A percentile compares a stretch with the other conserved stretches of the same genome.
These are phyloP conservation scores for Anabacerthia variegaticeps DNA, from an alignment of 2,797 vertebrate genomes.

Conservation along the genomic window DNA sequence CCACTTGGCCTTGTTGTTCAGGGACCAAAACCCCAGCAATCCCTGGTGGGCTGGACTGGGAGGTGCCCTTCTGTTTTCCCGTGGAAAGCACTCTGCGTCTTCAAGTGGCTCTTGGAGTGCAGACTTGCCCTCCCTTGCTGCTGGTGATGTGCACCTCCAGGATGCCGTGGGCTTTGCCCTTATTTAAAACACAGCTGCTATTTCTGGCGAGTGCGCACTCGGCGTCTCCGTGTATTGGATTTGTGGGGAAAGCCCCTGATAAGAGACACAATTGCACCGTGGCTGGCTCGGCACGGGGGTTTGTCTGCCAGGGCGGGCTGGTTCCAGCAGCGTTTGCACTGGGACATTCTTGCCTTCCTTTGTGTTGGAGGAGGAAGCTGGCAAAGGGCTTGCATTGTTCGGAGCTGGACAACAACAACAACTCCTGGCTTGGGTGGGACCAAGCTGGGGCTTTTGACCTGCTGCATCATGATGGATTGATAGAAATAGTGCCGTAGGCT, in stretches of 20 bases:
- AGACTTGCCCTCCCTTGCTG: background rate
- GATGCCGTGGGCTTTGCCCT: background rate
- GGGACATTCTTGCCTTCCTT: background rate
- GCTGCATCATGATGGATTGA: background rate
- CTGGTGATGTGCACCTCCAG: background rate
- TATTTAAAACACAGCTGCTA: background rate
- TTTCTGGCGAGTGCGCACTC: background rate
- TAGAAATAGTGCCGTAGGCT: background rate
- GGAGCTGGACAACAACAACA: background rate
- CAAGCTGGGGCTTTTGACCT: background rate
- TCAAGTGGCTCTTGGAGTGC: background rate
- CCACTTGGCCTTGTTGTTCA: background rate
- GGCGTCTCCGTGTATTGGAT: accelerated
- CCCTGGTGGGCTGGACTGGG: background rate
- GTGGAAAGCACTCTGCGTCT: background rate
- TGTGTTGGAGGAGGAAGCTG: constrained; percentile 34
- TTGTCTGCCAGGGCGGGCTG: background rate
- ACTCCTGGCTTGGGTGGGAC: background rate
- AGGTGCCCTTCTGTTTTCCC: background rate
- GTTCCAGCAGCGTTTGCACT: background rate
- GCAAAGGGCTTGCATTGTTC: background rate
- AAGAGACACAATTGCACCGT: background rate
- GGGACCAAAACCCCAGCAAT: background rate
- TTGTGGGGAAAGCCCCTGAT: background rate
- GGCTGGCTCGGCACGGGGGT: accelerated